phyloP scores from a whole-genome alignment of 2,888 invertebrate species.

The Drosophila koepferae region DNA sequence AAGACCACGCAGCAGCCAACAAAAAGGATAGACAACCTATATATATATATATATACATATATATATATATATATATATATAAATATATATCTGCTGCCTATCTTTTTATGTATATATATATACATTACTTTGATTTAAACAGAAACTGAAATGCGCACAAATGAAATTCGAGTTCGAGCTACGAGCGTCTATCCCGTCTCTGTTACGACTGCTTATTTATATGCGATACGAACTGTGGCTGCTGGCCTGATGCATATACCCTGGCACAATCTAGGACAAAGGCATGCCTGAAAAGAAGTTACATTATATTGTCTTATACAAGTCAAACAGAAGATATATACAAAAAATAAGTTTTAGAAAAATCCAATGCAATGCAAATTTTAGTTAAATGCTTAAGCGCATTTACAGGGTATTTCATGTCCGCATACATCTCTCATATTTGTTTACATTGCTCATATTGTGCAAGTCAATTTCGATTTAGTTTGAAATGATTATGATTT shows the following conservation, averaged over 20 bases:
- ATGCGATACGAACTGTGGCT: slow-evolving; percentile 28
- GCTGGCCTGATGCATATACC: slow-evolving; percentile 34
- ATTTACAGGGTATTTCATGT: slow-evolving; percentile 1
- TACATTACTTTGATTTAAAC: slow-evolving; percentile 69
- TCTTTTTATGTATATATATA: neutral
- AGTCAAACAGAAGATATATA: neutral
- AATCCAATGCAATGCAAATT: neutral
- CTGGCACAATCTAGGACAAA: neutral
- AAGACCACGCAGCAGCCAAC: slow-evolving; percentile 38
- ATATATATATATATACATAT: neutral
- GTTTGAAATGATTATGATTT: slow-evolving; percentile 63
- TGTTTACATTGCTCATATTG: slow-evolving; percentile 24
- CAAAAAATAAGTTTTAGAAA: no score
- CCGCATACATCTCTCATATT: neutral
- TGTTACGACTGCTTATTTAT: slow-evolving; percentile 45
- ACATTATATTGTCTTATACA: no score
- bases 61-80: neutral
- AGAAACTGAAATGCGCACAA: slow-evolving; percentile 81
- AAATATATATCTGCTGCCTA: no score
- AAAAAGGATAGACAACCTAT: neutral
- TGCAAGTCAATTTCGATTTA: slow-evolving; percentile 69
- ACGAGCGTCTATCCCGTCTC: neutral
- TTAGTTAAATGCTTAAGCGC: neutral
- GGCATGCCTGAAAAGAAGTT: neutral
- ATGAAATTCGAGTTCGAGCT: slow-evolving; percentile 75